These are phyloP conservation scores for Harmothoe impar DNA, from an alignment of 2,888 invertebrate species.

Conservation along the genomic window DNA sequence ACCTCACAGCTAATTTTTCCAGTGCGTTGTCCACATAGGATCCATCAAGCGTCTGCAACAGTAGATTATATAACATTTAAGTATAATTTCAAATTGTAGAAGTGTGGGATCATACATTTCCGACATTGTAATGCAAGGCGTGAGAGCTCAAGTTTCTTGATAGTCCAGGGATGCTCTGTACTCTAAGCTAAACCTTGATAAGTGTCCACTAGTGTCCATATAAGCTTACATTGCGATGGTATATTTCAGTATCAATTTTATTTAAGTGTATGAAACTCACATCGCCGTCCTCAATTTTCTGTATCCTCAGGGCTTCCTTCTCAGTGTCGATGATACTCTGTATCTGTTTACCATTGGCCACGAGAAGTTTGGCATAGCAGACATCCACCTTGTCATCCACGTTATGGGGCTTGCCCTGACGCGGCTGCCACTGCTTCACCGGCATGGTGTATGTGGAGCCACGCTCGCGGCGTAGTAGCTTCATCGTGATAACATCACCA, in stretches of 20 bases:
- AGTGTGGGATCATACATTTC: not conserved
- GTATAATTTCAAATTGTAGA: too few relatives aligned
- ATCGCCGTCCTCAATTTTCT: slow-evolving; percentile 86
- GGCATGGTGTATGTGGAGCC: slow-evolving; percentile 84
- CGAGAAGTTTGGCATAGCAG: slow-evolving; percentile 87
- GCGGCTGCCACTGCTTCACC: slow-evolving; percentile 75
- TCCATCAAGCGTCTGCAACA: slow-evolving; percentile 88
- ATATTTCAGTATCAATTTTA: too few relatives aligned
- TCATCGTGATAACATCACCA: slow-evolving; percentile 90
- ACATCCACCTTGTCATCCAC: slow-evolving; percentile 76
- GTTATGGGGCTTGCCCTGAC: slow-evolving; percentile 75
- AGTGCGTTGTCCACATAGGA: slow-evolving; percentile 94
- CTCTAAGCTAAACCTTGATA: not conserved
- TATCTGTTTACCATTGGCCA: slow-evolving; percentile 74
- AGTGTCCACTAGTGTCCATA: too few relatives aligned
- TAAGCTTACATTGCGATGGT: too few relatives aligned
- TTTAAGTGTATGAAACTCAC: slow-evolving; percentile 51
- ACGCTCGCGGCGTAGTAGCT: slow-evolving; percentile 92
- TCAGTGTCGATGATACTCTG: slow-evolving; percentile 88
- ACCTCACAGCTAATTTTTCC: slow-evolving; percentile 80
- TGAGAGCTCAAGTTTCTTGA: not conserved
- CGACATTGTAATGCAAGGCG: not conserved
- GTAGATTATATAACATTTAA: too few relatives aligned
- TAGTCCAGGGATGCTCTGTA: not conserved
- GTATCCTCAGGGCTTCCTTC: slow-evolving; percentile 87